A percentile compares a stretch with the other conserved stretches of the same genome.
These are phyloP conservation scores for Indicator maculatus DNA, from an alignment of 2,113 vertebrate genomes.

Conservation along the genomic window DNA sequence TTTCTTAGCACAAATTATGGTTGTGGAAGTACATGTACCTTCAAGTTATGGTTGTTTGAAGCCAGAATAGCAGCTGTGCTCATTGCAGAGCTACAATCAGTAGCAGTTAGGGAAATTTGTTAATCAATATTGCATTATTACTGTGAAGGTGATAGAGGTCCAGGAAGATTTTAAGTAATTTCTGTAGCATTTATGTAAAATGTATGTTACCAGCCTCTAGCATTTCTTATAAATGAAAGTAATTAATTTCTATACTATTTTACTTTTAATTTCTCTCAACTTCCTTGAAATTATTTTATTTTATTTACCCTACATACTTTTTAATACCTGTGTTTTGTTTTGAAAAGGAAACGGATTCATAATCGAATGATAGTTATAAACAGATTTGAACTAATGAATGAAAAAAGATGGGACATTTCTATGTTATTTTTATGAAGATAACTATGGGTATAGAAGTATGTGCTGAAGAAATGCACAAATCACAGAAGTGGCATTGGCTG, in stretches of 20 bases:
- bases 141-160: neutral
- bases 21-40: neutral
- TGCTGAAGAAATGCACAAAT: neutral
- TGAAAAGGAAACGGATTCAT: neutral
- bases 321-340: neutral
- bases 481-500: neutral
- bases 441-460: neutral
- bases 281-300: neutral
- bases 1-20: neutral
- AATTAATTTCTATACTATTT: neutral
- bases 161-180: neutral
- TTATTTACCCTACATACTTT: neutral
- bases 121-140: neutral
- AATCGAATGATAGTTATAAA: neutral
- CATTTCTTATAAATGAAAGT: neutral
- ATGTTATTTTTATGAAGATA: neutral
- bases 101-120: neutral
- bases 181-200: neutral
- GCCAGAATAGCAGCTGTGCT: neutral
- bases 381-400: neutral
- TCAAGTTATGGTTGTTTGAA: neutral
- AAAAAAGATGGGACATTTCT: fast-evolving
- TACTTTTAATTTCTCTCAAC: neutral
- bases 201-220: neutral
- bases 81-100: neutral